Evolutionary conservation across 2,888 invertebrate species (phyloP).

Genomic region (Lasioglossum zephyrum): DNA sequence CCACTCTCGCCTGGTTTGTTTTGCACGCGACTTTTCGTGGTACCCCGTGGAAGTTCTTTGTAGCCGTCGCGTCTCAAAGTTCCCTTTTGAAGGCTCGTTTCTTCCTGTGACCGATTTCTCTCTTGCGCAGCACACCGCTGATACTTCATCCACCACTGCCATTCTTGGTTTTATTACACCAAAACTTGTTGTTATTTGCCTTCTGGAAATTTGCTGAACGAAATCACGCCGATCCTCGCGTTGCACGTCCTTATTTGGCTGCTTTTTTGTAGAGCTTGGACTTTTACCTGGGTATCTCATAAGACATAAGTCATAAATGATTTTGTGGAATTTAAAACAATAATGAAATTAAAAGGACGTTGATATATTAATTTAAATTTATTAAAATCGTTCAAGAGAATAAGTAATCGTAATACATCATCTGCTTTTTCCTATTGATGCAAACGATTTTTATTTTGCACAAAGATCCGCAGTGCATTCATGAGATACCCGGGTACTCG

Average conservation of each 20-base stretch:
- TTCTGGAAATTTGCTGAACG: conserved; percentile 19
- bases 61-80: conserved; percentile 43
- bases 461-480: too few relatives aligned
- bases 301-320: too few relatives aligned
- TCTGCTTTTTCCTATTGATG: too few relatives aligned
- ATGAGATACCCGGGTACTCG: too few relatives aligned
- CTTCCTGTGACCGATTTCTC: conserved; percentile 37
- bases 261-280: neutral
- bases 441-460: too few relatives aligned
- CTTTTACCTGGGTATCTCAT: too few relatives aligned
- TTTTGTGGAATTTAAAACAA: too few relatives aligned
- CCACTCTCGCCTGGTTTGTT: conserved; percentile 54
- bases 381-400: neutral
- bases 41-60: conserved; percentile 56
- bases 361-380: too few relatives aligned
- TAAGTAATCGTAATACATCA: too few relatives aligned
- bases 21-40: conserved; percentile 69
- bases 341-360: too few relatives aligned
- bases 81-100: conserved; percentile 39
- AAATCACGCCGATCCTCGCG: neutral
- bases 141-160: neutral
- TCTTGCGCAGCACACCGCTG: neutral
- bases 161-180: neutral
- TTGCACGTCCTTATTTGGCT: neutral
- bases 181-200: conserved; percentile 20